These are phyloP conservation scores for Gasteruption jaculator DNA, from an alignment of 2,888 invertebrate genomes.

Conservation along the genomic window DNA sequence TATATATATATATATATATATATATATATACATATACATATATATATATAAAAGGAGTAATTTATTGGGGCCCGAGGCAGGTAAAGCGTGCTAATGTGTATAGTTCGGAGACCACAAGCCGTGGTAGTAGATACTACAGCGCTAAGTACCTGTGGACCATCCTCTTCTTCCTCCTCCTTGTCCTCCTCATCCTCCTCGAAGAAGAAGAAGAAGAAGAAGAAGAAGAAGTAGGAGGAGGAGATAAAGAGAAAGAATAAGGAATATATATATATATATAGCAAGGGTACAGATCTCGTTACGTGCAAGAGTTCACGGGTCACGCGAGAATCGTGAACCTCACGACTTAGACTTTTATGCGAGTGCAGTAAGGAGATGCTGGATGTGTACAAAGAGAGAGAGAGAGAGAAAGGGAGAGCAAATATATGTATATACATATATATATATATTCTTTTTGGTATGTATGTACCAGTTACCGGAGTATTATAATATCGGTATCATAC, in stretches of 20 bases:
- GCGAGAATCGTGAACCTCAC: slow-evolving; percentile 41
- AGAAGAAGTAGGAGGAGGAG: slow-evolving; percentile 13
- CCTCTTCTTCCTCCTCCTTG: slow-evolving; percentile 5
- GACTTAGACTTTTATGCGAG: slow-evolving; percentile 18
- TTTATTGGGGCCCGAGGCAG: slow-evolving; percentile 43
- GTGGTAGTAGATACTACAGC: too few relatives aligned
- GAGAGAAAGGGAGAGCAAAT: slow-evolving; percentile 4
- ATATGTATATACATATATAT: too few relatives aligned
- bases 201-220: slow-evolving; percentile 14
- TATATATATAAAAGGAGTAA: slow-evolving; percentile 41
- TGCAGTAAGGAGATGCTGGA: slow-evolving; percentile 5
- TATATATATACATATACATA: too few relatives aligned
- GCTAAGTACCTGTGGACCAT: too few relatives aligned
- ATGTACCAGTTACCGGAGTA: too few relatives aligned
- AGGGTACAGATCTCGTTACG: slow-evolving; percentile 39
- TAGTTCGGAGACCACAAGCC: too few relatives aligned
- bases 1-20: slow-evolving; percentile 1
- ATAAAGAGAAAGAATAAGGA: slow-evolving; percentile 10
- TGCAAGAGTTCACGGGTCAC: slow-evolving; percentile 46
- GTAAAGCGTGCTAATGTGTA: slow-evolving; percentile 35
- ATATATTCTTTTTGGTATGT: too few relatives aligned
- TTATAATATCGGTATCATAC: too few relatives aligned
- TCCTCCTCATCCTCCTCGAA: not conserved
- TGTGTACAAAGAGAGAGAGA: slow-evolving; percentile 6
- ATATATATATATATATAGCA: not conserved